Evolutionary conservation across 1,140 invertebrate species (phyloP), one percentile per base, ranked within the genome.

Genomic region (Lucilia sericata): DNA sequence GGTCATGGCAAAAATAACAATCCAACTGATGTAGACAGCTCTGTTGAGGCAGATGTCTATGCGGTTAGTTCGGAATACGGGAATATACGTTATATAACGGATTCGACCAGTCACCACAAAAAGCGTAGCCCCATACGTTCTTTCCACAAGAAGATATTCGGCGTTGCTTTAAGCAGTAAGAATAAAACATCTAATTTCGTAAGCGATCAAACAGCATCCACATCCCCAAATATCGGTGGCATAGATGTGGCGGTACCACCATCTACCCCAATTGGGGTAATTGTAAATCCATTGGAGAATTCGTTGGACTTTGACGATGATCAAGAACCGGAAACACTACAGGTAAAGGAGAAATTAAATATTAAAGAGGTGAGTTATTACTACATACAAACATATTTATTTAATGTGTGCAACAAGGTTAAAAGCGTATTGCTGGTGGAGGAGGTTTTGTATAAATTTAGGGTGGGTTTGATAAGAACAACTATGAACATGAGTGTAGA

Each of bases 41-140:
- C 85, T 0, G 86, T 88, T 13, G 90, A 91, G 51, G 86, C 88
- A 0, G 95, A 96, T 88, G 96, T 97, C 12, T 97, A 96, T 89
- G 96, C 96, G 2, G 96, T 97, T 55, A 97, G 96, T 87, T 96
- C 95, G 74, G 95, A 96, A 30, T 95, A 96, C 86, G 96, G 96
- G 1, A 96, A 96, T 87, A 94, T 97, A 0, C 96, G 96, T 86
- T 97, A 97, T 91, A 88, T 89, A 74, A 94, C 97, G 30, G 94
- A 90, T 82, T 55, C 82, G 0, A 84, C 88, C 2, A 75, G 85
- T 12, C 87, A 86, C 12, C 87, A 86, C 12, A 91, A 91, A 51
- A 91, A 91, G 60, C 88, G 88, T 74, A 90, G 89, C 82, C 90
- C 90, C 2, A 91, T 91, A 19, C 74, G 90, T 2, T 89, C 88